Evolutionary conservation across 2,113 vertebrate genomes (phyloP).

Genomic region (Otus sunia): DNA sequence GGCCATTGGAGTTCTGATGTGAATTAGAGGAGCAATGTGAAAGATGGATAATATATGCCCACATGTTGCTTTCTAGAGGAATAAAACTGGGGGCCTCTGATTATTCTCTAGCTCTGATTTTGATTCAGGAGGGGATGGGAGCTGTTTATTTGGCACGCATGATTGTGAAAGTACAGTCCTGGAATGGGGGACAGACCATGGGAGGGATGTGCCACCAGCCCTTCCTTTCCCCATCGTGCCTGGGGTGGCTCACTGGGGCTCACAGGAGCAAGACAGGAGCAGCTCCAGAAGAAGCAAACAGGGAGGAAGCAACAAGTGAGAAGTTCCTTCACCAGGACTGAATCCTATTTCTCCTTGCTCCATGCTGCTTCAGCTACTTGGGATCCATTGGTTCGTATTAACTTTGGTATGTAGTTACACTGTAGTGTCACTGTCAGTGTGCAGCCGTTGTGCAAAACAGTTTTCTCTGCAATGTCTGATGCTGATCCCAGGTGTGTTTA

Average conservation of each 20-base stretch:
- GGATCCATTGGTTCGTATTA: not conserved
- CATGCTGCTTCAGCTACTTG: rapidly evolving
- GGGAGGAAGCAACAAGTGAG: rapidly evolving
- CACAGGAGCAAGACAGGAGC: not conserved
- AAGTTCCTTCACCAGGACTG: not conserved
- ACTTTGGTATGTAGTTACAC: rapidly evolving
- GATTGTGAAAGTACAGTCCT: not conserved
- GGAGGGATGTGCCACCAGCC: not conserved
- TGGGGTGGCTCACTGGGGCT: not conserved
- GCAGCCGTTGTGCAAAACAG: not conserved
- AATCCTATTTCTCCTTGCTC: not conserved
- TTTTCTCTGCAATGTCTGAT: not conserved
- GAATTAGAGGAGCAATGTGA: not conserved
- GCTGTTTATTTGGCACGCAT: not conserved
- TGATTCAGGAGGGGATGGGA: not conserved
- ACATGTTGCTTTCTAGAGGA: not conserved
- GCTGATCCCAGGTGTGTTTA: not conserved
- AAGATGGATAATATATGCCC: not conserved
- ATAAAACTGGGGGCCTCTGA: not conserved
- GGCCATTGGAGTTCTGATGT: rapidly evolving
- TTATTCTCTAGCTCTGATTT: not conserved
- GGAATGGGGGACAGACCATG: not conserved
- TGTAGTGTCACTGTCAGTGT: rapidly evolving
- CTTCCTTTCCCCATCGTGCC: rapidly evolving
- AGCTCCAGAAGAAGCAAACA: not conserved